phyloP scores from a whole-genome alignment of 2,113 vertebrate genomes.

The Panurus biarmicus region DNA sequence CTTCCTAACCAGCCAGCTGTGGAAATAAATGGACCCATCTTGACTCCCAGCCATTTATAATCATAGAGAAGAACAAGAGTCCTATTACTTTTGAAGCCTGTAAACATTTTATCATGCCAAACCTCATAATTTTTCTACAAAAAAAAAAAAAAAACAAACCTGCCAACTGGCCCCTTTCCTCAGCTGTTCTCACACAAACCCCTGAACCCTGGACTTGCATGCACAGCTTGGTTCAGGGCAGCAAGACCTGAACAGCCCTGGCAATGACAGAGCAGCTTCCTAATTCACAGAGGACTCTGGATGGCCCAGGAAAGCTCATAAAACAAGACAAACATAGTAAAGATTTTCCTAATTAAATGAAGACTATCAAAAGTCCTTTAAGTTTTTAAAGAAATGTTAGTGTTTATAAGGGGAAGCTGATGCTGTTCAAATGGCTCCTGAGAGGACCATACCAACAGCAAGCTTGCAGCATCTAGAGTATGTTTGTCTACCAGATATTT shows the following conservation, averaged over 20 bases:
- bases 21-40: not conserved
- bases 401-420: not conserved
- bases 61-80: not conserved
- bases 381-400: slow-evolving; percentile 24
- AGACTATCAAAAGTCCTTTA: not conserved
- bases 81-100: not conserved
- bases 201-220: not conserved
- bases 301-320: not conserved
- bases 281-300: not conserved
- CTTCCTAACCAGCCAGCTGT: not conserved
- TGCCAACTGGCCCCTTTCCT: not conserved
- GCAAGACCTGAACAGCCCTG: not conserved
- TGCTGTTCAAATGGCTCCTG: slow-evolving; percentile 11
- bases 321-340: not conserved
- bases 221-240: not conserved
- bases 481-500: slow-evolving; percentile 1
- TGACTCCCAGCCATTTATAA: not conserved
- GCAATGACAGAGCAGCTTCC: not conserved
- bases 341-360: slow-evolving; percentile 39
- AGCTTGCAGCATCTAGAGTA: not conserved
- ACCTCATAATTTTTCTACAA: not conserved
- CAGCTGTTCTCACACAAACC: not conserved
- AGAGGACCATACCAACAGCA: not conserved
- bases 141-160: no score
- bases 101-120: not conserved